Conservation (phyloP, 2,113 vertebrate species). For the Heterotis niloticus region DNA sequence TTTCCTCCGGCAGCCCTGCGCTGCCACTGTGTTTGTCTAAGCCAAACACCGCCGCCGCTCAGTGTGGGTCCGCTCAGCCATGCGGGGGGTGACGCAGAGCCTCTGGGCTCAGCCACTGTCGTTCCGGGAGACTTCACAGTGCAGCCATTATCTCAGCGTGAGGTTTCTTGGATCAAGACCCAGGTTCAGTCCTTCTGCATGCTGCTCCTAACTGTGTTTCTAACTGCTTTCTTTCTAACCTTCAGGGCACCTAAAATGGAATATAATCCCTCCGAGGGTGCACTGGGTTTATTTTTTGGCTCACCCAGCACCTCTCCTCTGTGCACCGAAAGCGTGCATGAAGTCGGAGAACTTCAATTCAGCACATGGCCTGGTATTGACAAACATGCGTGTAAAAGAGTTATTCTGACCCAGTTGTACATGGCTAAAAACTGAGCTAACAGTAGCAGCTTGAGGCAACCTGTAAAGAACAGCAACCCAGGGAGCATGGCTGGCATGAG, state of each 20-base stretch:
- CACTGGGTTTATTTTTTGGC: neutral
- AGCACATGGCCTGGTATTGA: too few relatives aligned
- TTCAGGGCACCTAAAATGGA: slow-evolving; percentile 22
- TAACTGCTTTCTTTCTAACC: slow-evolving; percentile 22
- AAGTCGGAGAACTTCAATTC: neutral
- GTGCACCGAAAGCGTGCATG: too few relatives aligned
- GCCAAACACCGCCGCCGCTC: neutral
- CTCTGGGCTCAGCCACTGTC: slow-evolving; percentile 10
- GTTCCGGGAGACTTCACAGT: slow-evolving; percentile 18
- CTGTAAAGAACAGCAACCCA: neutral
- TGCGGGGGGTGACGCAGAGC: neutral
- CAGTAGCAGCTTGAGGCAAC: neutral
- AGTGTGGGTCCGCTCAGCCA: neutral
- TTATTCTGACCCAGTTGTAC: too few relatives aligned
- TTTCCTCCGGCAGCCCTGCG: neutral
- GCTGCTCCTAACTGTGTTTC: slow-evolving; percentile 12
- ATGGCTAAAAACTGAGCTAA: too few relatives aligned
- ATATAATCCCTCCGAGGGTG: slow-evolving; percentile 24
- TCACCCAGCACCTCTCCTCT: neutral
- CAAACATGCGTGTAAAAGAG: too few relatives aligned
- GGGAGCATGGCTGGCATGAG: neutral
- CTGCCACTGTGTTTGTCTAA: neutral
- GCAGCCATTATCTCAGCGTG: slow-evolving; percentile 48
- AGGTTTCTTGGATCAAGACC: slow-evolving; percentile 35
- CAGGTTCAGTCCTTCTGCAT: neutral